These are phyloP conservation scores for Drosophila jambulina DNA, from an alignment of 1,140 invertebrate species.

Conservation along the genomic window DNA sequence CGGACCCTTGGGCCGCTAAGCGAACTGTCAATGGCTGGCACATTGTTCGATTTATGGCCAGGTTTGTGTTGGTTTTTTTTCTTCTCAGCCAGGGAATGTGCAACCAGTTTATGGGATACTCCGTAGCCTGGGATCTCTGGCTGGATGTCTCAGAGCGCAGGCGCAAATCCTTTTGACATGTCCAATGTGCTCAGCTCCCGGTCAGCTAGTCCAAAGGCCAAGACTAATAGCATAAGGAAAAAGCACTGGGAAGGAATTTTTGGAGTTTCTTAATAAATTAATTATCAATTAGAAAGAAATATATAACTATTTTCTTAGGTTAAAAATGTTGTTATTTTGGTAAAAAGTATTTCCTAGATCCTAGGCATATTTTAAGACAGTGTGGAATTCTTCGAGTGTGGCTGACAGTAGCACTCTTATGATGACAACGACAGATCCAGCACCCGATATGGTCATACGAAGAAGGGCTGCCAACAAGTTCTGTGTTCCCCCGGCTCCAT, in stretches of 20 bases:
- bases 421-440: slow-evolving; percentile 59
- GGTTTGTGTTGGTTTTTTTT: slow-evolving; percentile 1
- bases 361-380: background rate
- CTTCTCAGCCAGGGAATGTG: slow-evolving; percentile 22
- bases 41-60: slow-evolving; percentile 62
- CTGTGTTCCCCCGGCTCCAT: slow-evolving; percentile 10
- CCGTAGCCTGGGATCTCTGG: background rate
- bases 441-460: slow-evolving; percentile 66
- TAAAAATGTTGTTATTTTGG: background rate
- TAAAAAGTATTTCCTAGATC: no score
- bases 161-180: slow-evolving; percentile 68
- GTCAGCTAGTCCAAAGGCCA: slow-evolving; percentile 19
- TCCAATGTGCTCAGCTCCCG: slow-evolving; percentile 41
- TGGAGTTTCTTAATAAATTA: no score
- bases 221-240: slow-evolving; percentile 47
- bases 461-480: slow-evolving; percentile 61
- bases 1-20: slow-evolving; percentile 42
- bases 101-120: slow-evolving; percentile 59
- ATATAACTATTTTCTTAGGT: no score
- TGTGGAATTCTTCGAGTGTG: slow-evolving; percentile 17
- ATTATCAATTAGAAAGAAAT: background rate
- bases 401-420: slow-evolving; percentile 41
- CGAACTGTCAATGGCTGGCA: slow-evolving; percentile 66
- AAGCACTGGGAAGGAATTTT: slow-evolving; percentile 3
- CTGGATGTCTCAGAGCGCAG: slow-evolving; percentile 27